phyloP scores from a whole-genome alignment of 2,888 invertebrate genomes.

The Drosophila helvetica region DNA sequence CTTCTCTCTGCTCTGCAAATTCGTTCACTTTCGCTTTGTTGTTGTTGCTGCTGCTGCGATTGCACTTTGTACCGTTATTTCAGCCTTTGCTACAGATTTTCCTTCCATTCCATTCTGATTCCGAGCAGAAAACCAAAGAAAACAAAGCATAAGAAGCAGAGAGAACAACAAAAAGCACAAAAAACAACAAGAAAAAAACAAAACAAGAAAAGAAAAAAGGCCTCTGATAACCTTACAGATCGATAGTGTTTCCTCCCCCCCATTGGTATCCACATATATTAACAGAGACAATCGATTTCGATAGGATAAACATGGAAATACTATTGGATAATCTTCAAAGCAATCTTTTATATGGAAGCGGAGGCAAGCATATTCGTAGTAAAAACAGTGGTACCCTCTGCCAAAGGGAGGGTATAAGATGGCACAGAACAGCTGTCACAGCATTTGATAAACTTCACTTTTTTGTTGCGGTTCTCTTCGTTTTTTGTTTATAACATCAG shows the following conservation, averaged over 20 bases:
- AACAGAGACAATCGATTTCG: background rate
- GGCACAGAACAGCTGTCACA: slow-evolving; percentile 61
- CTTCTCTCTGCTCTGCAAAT: slow-evolving; percentile 48
- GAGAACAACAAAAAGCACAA: background rate
- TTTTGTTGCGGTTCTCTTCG: slow-evolving; percentile 28
- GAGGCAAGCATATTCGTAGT: background rate
- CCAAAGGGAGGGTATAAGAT: background rate
- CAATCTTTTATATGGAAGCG: background rate
- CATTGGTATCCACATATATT: too few species aligned
- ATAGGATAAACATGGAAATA: background rate
- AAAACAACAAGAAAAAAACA: background rate
- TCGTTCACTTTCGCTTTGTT: slow-evolving; percentile 67
- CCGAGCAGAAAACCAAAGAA: background rate
- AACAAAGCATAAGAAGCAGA: slow-evolving; percentile 5
- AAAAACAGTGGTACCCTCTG: background rate
- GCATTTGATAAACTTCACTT: slow-evolving; percentile 32
- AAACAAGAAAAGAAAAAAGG: background rate
- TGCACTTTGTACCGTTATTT: slow-evolving; percentile 51
- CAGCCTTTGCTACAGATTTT: slow-evolving; percentile 25
- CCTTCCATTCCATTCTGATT: slow-evolving; percentile 14
- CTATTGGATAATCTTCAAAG: background rate
- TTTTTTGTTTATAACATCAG: slow-evolving; percentile 68
- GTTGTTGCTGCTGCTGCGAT: slow-evolving; percentile 44
- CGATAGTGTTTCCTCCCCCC: background rate
- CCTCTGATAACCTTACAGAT: background rate